A percentile compares a stretch with the other conserved stretches of the same genome.
Evolutionary conservation across 92 coral and sea anemone genomes (phyloP).

Genomic region (Phenganax subtilis): DNA sequence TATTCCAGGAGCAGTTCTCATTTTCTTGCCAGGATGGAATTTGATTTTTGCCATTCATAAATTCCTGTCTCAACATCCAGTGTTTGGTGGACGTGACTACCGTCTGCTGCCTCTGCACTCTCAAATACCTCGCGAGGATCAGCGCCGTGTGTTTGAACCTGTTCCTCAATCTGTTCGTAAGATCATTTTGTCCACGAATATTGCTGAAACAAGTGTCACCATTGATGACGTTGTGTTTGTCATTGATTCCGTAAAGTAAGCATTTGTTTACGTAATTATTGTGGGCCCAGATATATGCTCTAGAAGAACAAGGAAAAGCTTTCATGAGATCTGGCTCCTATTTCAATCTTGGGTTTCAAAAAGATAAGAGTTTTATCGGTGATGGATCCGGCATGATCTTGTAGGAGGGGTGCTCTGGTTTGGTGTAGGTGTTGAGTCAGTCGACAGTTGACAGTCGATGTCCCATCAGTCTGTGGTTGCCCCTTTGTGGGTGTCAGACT

Average conservation of each 20-base stretch:
- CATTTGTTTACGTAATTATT: not conserved
- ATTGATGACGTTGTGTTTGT: constrained; percentile 97
- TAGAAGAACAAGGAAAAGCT: no score
- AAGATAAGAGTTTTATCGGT: no score
- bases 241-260: constrained; percentile 95
- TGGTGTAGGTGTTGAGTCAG: no score
- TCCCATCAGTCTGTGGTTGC: no score
- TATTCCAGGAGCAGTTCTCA: constrained; percentile 88
- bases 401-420: no score
- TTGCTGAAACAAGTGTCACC: constrained; percentile 97
- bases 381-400: no score
- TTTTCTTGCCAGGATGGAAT: constrained; percentile 98
- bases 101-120: constrained; percentile 95
- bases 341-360: no score
- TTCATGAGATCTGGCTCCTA: no score
- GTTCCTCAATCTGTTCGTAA: constrained; percentile 94
- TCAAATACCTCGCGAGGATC: constrained; percentile 97
- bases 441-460: no score
- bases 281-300: no score
- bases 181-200: constrained; percentile 95
- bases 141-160: constrained; percentile 95
- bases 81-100: constrained; percentile 74
- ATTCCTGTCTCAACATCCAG: constrained; percentile 66
- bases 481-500: no score
- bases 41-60: constrained; percentile 91